A percentile compares a stretch with the other conserved stretches of the same genome.
These are phyloP conservation scores for Caenorhabditis sp. DNA, from an alignment of 2,888 invertebrate species.

Conservation along the genomic window DNA sequence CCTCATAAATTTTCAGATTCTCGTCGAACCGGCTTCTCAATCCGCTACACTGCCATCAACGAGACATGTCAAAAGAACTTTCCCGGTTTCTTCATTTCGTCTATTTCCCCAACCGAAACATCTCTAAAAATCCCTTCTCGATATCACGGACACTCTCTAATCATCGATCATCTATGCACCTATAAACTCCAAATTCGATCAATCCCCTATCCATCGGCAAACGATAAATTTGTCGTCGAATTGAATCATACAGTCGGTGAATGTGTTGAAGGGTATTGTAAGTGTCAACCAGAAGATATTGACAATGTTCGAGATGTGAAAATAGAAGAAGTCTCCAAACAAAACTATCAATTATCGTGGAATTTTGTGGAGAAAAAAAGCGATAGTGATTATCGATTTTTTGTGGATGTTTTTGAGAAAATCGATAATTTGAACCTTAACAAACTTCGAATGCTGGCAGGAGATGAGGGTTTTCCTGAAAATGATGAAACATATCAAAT, in stretches of 20 bases:
- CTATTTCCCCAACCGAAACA: conserved; percentile 38
- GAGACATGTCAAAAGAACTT: conserved; percentile 50
- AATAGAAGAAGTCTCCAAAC: conserved; percentile 5
- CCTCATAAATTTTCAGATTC: conserved; percentile 52
- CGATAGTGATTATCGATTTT: conserved; percentile 18
- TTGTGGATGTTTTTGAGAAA: conserved; percentile 36
- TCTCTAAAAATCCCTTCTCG: conserved; percentile 46
- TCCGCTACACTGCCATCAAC: conserved; percentile 47
- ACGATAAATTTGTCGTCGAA: conserved; percentile 38
- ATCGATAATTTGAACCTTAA: neutral
- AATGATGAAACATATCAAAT: conserved; percentile 23
- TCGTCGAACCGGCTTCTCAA: conserved; percentile 51
- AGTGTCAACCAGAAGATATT: conserved; percentile 41
- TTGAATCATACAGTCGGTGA: conserved; percentile 48
- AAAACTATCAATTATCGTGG: conserved; percentile 22
- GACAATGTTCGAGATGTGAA: conserved; percentile 6
- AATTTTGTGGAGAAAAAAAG: conserved; percentile 12
- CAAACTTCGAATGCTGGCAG: neutral
- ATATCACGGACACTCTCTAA: conserved; percentile 38
- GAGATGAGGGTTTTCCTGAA: neutral
- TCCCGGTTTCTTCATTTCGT: conserved; percentile 55
- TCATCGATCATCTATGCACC: conserved; percentile 45
- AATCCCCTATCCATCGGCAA: conserved; percentile 56
- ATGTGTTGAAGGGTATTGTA: conserved; percentile 57
- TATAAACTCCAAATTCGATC: conserved; percentile 54